Conservation (phyloP, 1,140 invertebrate species). For the Magallana ariakensis region DNA sequence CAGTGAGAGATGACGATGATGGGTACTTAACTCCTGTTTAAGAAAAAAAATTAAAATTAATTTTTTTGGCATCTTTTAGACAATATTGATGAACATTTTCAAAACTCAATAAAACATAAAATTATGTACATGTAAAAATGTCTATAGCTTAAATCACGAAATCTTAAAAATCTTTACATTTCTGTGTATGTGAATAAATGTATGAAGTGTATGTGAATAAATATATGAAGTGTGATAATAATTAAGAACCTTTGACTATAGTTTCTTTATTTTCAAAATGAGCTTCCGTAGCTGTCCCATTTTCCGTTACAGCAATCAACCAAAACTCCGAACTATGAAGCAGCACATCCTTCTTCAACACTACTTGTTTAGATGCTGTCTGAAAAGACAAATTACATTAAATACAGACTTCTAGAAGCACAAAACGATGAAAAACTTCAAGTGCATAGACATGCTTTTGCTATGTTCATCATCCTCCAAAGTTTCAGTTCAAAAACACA, state of each 20-base stretch:
- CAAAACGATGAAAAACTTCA: conserved; percentile 14
- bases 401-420: neutral
- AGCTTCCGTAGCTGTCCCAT: conserved; percentile 57
- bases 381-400: conserved; percentile 52
- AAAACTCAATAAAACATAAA: too few species aligned
- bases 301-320: conserved; percentile 62
- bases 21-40: neutral
- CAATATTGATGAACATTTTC: too few species aligned
- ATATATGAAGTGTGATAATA: neutral
- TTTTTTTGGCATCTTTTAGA: too few species aligned
- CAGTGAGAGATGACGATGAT: neutral
- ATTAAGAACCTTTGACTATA: neutral
- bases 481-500: neutral
- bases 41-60: neutral
- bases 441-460: neutral
- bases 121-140: too few species aligned
- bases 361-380: conserved; percentile 55
- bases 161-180: too few species aligned
- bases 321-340: conserved; percentile 63
- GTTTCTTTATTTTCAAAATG: conserved; percentile 50
- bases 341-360: conserved; percentile 48
- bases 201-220: too few species aligned
- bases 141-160: too few species aligned
- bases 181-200: too few species aligned
- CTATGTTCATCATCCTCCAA: neutral